A percentile compares a stretch with the other conserved stretches of the same genome.
These are phyloP conservation scores for Rhagium mordax DNA, from an alignment of 2,888 invertebrate genomes.

Conservation along the genomic window DNA sequence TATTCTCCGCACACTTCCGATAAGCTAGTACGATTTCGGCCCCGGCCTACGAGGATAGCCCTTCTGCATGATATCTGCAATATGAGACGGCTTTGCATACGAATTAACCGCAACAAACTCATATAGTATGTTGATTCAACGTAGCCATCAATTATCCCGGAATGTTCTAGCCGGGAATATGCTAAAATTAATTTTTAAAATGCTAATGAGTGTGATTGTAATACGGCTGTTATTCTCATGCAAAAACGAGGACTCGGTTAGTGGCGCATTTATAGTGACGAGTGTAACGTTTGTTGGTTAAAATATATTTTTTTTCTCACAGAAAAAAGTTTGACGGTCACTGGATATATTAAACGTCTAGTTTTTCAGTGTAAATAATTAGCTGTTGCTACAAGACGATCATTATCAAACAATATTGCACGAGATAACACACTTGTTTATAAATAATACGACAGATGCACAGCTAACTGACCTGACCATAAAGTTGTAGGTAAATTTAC, in stretches of 20 bases:
- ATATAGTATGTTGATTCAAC: constrained; percentile 33
- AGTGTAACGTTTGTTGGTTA: no score
- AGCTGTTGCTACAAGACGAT: no score
- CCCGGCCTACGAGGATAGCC: constrained; percentile 35
- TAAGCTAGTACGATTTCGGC: constrained; percentile 22
- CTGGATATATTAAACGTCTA: no score
- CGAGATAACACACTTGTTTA: no score
- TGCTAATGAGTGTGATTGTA: constrained; percentile 20
- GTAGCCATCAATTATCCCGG: constrained; percentile 34
- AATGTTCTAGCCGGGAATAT: constrained; percentile 6
- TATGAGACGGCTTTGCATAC: constrained; percentile 53
- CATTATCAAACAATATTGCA: no score
- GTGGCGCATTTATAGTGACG: background rate
- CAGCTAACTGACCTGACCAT: no score
- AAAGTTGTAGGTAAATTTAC: no score
- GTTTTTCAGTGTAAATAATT: no score
- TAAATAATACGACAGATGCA: no score
- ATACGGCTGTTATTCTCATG: constrained; percentile 23
- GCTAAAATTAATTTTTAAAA: constrained; percentile 25
- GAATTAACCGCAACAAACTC: constrained; percentile 50
- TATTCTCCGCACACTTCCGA: constrained; percentile 19
- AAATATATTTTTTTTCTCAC: no score
- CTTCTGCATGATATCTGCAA: constrained; percentile 54
- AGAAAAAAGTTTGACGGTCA: no score
- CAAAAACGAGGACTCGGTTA: constrained; percentile 8